Base-by-base conservation (phyloP, 64 coral and sea anemone species). In the Pachyseris speciosa region DNA sequence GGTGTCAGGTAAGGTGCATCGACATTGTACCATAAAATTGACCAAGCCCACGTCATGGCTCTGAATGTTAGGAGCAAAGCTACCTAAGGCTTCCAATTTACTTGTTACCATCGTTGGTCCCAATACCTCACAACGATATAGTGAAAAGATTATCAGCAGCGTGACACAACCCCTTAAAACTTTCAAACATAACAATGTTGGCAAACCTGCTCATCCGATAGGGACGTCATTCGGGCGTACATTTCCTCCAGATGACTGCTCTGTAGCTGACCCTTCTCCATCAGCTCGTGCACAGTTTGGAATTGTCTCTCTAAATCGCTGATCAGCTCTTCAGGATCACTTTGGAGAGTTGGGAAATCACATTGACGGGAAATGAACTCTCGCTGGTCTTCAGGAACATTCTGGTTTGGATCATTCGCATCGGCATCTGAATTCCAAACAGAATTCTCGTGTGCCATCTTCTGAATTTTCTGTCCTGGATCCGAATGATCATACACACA, bases 301-400 rank as follows among this genome's bases (percentile, higher is more conserved):
- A 85, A 75, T 26, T 66, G 7, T 39, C 38, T 86, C 53, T 92
- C 70, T 3, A 92, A 75, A 76, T 92, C 70, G 31, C 69, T 92
- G 12, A 92, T 20, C 40, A 86, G 42, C 16, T 85, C 90, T 7
- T 86, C 90, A 28, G 69, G 83, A 13, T 25, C 81, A 74, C 90
- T 86, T 1, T 64, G 31, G 30, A 92, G 37, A n/a, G 31, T 52
- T 86, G 90, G 90, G 17, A 92, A 92, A 67, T 92, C 69, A 67
- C 50, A 24, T 25, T 66, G 47, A n/a, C 30, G 44, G 40, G 19
- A 5, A 19, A 17, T 10, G 50, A 92, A 92, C 12, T 60, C 70
- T 30, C 19, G 13, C 7, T 84, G 49, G 20, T 51, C 27, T 47
- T 5, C 22, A 32, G n/a, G 4, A 29, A 66, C 71, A 75, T 39